A percentile compares a stretch with the other conserved stretches of the same genome.
These are phyloP conservation scores for Myathropa florea DNA, from an alignment of 2,888 invertebrate genomes.

Conservation along the genomic window DNA sequence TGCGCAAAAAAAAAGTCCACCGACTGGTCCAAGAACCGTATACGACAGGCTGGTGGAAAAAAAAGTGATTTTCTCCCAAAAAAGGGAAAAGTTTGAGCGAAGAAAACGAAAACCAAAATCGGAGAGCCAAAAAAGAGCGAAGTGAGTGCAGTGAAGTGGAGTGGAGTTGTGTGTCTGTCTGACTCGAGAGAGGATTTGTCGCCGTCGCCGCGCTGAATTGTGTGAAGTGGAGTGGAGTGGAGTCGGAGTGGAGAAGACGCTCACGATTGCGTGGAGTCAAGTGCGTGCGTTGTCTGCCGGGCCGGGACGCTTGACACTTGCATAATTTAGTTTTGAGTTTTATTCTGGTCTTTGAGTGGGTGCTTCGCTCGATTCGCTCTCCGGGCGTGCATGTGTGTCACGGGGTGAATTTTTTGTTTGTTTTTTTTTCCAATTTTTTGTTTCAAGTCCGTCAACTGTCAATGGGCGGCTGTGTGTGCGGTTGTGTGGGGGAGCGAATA, in stretches of 20 bases:
- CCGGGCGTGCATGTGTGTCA: constrained; percentile 14
- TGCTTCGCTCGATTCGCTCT: constrained; percentile 4
- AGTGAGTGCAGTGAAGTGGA: constrained; percentile 11
- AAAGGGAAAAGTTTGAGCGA: constrained; percentile 3
- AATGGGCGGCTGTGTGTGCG: constrained; percentile 3
- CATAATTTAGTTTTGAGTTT: constrained; percentile 16
- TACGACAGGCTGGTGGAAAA: constrained; percentile 15
- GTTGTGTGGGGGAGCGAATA: neutral
- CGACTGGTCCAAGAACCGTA: constrained; percentile 18
- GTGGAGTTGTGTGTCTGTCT: neutral
- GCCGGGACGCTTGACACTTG: constrained; percentile 20
- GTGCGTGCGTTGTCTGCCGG: neutral
- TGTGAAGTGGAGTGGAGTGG: neutral
- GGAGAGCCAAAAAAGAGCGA: neutral
- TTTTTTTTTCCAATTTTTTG: neutral
- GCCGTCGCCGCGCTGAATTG: neutral
- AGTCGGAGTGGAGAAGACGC: neutral
- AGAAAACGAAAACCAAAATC: constrained; percentile 20
- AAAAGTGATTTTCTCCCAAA: constrained; percentile 3
- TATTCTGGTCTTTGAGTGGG: constrained; percentile 14
- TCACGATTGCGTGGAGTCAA: neutral
- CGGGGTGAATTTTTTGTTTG: constrained; percentile 1
- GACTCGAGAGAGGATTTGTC: neutral
- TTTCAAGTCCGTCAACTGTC: neutral
- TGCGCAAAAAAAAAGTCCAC: neutral